Evolutionary conservation across 1,140 invertebrate species (phyloP), one percentile per base, ranked within the genome.

Genomic region (Drosophila paulistorum): DNA sequence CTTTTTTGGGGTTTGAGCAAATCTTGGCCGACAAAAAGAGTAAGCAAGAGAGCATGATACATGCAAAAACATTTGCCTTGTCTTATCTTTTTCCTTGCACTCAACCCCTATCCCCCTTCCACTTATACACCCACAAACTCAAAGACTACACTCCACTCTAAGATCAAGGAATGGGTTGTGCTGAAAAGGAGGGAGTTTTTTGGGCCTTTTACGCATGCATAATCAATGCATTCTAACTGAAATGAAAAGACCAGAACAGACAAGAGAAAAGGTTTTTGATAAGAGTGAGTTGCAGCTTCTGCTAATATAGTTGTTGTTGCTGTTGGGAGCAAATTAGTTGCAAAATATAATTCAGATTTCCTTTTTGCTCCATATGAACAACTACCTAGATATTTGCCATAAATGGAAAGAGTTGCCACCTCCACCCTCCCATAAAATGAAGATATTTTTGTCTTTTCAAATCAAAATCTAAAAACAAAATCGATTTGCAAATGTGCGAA

Each of bases 81-180:
- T 86, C 82, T 86, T 86, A 86, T 86, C 82, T 86, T 86, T 86
- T 86, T 86, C 76, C 83, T 82, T 82, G 75, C 66, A 68, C 78
- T 48, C 65, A 65, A 51, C 68, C 55, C 45, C 64, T 64, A 30
- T 7, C 11, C 14, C n/a, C 37, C 42, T 17, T 10, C n/a, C 6
- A 4, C 57, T 1, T 17, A 17, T 17, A 17, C 33, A 23, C 20
- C 20, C 57, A 14, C 14, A 14, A 30, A 11, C 57, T 13, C 11
- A 39, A 54, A 20, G 10, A 58, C n/a, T 17, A 33, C n/a, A 37
- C 55, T 17, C 7, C 30, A 58, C 6, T 17, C 55, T 20, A 59
- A 51, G 68, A 54, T 71, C 64, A 66, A 45, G 68, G 54, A 20
- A 48, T 48, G 45, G 17, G 41, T 6, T 30, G 13, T n/a, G 13